These are phyloP conservation scores for Oryctes rhinoceros DNA, from an alignment of 1,140 invertebrate species.

Conservation along the genomic window DNA sequence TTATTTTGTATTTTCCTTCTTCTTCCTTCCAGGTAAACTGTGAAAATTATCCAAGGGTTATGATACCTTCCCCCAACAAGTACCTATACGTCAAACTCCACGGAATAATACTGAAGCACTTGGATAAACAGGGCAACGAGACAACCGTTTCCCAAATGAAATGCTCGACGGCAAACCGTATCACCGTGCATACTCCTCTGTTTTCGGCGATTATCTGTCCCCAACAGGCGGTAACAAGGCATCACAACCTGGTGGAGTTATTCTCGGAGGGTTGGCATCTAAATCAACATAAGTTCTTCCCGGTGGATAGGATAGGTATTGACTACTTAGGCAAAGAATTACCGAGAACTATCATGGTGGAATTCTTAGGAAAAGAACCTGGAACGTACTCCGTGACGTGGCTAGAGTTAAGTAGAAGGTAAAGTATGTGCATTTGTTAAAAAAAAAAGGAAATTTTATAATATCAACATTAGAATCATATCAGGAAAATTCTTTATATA, in stretches of 20 bases:
- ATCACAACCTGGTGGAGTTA: conserved; percentile 74
- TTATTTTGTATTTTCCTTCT: neutral
- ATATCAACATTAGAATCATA: neutral
- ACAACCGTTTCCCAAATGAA: conserved; percentile 57
- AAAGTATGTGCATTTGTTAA: conserved; percentile 43
- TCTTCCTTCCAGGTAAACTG: conserved; percentile 71
- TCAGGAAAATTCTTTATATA: too few relatives aligned
- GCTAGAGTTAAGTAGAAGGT: conserved; percentile 81
- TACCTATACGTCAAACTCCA: conserved; percentile 77
- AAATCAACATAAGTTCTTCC: conserved; percentile 54
- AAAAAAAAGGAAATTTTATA: neutral
- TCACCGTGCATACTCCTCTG: conserved; percentile 75
- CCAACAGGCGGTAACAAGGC: conserved; percentile 65
- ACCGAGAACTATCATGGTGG: conserved; percentile 76
- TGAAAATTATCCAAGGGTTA: conserved; percentile 79
- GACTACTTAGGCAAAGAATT: conserved; percentile 69
- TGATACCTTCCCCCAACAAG: conserved; percentile 73
- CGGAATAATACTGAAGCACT: conserved; percentile 69
- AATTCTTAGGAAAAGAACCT: conserved; percentile 77
- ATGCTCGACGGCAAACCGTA: conserved; percentile 76
- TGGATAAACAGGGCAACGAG: conserved; percentile 64
- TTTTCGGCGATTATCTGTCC: conserved; percentile 77
- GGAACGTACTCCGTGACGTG: conserved; percentile 81
- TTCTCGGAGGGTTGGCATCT: conserved; percentile 83
- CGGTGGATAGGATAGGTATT: conserved; percentile 64